A percentile compares a stretch with the other conserved stretches of the same genome.
phyloP scores from a whole-genome alignment of 2,888 invertebrate genomes.

The Ennomos quercinarius region DNA sequence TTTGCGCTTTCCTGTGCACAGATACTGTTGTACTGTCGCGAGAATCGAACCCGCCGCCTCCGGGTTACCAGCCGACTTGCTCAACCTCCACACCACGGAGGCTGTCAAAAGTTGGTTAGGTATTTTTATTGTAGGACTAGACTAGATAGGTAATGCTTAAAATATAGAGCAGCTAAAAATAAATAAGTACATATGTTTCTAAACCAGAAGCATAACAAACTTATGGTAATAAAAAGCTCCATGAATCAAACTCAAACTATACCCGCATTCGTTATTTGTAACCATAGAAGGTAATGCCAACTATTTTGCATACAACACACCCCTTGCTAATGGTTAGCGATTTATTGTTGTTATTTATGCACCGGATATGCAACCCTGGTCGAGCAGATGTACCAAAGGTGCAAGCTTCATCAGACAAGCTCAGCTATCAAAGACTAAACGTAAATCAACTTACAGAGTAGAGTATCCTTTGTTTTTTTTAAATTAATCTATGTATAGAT shows the following conservation, averaged over 20 bases:
- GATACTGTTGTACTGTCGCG: too few relatives aligned
- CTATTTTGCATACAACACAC: conserved; percentile 72
- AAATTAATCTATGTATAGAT: too few relatives aligned
- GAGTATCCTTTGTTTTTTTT: too few relatives aligned
- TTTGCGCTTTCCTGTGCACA: too few relatives aligned
- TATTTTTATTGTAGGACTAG: too few relatives aligned
- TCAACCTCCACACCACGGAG: too few relatives aligned
- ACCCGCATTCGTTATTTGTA: conserved; percentile 27
- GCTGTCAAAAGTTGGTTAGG: too few relatives aligned
- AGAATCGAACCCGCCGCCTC: too few relatives aligned
- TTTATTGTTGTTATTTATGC: conserved; percentile 68
- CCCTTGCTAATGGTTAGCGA: conserved; percentile 57
- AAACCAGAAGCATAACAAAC: neutral
- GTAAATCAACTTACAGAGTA: neutral
- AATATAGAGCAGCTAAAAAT: too few relatives aligned
- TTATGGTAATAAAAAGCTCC: conserved; percentile 28
- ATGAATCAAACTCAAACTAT: conserved; percentile 14
- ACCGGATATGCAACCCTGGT: conserved; percentile 59
- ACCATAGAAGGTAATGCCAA: conserved; percentile 34
- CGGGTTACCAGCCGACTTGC: too few relatives aligned
- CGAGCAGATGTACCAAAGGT: conserved; percentile 54
- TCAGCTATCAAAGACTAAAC: neutral
- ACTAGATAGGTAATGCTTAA: too few relatives aligned
- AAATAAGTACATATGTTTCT: too few relatives aligned
- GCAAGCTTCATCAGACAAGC: neutral